Conservation (phyloP, 2,888 invertebrate genomes). For the Chymomyza caudatula region DNA sequence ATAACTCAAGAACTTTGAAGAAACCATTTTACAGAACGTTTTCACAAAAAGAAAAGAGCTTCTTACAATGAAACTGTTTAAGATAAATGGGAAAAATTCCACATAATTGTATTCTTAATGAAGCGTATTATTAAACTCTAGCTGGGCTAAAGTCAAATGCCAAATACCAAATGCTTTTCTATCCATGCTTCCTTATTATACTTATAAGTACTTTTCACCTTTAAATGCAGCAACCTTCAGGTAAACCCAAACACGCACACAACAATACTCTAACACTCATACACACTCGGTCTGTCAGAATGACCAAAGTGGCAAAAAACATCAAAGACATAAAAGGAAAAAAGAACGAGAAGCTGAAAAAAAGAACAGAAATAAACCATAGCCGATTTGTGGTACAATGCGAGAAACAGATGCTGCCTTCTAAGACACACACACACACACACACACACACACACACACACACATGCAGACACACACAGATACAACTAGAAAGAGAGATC, state of each 20-base stretch:
- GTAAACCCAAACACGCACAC: background rate
- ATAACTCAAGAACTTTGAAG: no score
- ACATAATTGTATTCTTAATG: background rate
- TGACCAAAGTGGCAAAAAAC: constrained; percentile 50
- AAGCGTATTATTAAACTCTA: background rate
- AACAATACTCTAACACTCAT: background rate
- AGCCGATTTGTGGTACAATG: constrained; percentile 25
- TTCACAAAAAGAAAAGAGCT: no score
- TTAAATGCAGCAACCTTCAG: background rate
- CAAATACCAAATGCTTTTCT: constrained; percentile 29
- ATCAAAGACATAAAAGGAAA: constrained; percentile 21
- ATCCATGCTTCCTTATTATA: constrained; percentile 39
- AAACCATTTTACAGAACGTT: no score
- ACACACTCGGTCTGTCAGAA: constrained; percentile 25
- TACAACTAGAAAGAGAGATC: constrained; percentile 48
- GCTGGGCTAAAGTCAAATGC: background rate
- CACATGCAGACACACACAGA: constrained; percentile 9
- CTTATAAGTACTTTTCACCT: constrained; percentile 60
- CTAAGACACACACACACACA: constrained; percentile 24
- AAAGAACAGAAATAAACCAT: background rate
- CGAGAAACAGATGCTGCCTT: constrained; percentile 58
- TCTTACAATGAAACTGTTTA: background rate
- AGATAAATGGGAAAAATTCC: background rate
- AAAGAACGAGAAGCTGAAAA: constrained; percentile 7
- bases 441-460: constrained; percentile 23